These are phyloP conservation scores for Epinotia ramella DNA, from an alignment of 2,888 invertebrate genomes.

Conservation along the genomic window DNA sequence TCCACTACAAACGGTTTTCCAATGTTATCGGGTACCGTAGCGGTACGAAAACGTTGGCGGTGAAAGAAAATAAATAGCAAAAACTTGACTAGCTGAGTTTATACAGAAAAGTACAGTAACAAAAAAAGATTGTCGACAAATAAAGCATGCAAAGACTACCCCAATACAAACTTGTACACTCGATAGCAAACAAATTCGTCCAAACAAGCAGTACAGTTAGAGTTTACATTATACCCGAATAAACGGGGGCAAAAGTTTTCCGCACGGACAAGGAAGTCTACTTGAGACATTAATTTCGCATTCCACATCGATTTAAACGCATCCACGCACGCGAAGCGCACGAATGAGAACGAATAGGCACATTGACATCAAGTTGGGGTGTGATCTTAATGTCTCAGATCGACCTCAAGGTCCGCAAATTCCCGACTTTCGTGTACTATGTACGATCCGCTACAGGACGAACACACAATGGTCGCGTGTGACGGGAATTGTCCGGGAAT, in stretches of 20 bases:
- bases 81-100: neutral
- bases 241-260: conserved; percentile 30
- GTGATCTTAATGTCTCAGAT: neutral
- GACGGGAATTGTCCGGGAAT: conserved; percentile 30
- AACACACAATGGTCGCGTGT: conserved; percentile 31
- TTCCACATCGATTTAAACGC: neutral
- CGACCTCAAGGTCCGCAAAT: conserved; percentile 14
- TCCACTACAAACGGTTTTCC: too few species aligned
- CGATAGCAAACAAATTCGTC: conserved; percentile 14
- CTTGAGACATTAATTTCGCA: neutral
- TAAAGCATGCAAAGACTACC: neutral
- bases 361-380: neutral
- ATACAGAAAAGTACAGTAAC: neutral
- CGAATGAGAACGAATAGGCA: neutral
- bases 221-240: conserved; percentile 23
- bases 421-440: conserved; percentile 20
- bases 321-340: neutral
- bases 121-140: neutral
- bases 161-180: neutral
- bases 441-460: conserved; percentile 19
- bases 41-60: too few species aligned
- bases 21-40: too few species aligned
- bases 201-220: conserved; percentile 14
- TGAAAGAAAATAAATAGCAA: neutral
- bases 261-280: conserved; percentile 10